A percentile compares a stretch with the other conserved stretches of the same genome.
Conservation (phyloP, 2,888 invertebrate species). For the Acronicta leporina region DNA sequence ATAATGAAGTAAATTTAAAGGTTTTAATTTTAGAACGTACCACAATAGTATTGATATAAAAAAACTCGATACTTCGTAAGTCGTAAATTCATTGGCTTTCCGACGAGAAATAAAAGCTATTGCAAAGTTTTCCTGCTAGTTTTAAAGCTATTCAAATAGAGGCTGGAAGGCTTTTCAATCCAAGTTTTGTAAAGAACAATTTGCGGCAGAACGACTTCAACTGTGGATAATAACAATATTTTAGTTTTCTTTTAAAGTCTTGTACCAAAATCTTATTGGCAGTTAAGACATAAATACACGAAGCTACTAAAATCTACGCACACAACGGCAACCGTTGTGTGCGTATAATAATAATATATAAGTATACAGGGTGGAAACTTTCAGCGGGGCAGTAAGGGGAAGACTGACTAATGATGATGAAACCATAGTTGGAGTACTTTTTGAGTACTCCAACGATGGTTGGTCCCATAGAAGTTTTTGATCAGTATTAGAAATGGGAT, state of each 20-base stretch:
- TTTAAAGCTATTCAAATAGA: constrained; percentile 85
- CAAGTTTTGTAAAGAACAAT: constrained; percentile 82
- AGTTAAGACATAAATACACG: constrained; percentile 10
- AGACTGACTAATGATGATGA: too few relatives aligned
- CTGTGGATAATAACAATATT: constrained; percentile 66
- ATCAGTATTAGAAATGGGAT: too few relatives aligned
- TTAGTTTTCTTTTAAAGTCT: constrained; percentile 54
- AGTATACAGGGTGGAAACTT: too few relatives aligned
- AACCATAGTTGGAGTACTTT: too few relatives aligned
- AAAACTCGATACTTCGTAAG: constrained; percentile 74
- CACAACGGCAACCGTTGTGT: too few relatives aligned
- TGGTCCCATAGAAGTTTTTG: too few relatives aligned
- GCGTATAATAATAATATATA: too few relatives aligned
- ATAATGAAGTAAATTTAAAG: constrained; percentile 29
- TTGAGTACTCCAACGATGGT: too few relatives aligned
- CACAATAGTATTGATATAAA: constrained; percentile 57
- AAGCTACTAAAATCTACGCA: too few relatives aligned
- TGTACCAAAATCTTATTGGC: constrained; percentile 19
- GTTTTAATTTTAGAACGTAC: constrained; percentile 55
- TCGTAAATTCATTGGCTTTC: constrained; percentile 82
- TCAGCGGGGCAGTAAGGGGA: too few relatives aligned
- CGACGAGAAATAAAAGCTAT: constrained; percentile 82
- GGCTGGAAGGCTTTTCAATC: constrained; percentile 81
- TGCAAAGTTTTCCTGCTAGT: constrained; percentile 83
- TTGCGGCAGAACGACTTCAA: constrained; percentile 65